Percentiles rank a stretch among this genome's conserved stretches.
Conservation (phyloP, 2,888 invertebrate genomes). For the Meloe dianella region DNA sequence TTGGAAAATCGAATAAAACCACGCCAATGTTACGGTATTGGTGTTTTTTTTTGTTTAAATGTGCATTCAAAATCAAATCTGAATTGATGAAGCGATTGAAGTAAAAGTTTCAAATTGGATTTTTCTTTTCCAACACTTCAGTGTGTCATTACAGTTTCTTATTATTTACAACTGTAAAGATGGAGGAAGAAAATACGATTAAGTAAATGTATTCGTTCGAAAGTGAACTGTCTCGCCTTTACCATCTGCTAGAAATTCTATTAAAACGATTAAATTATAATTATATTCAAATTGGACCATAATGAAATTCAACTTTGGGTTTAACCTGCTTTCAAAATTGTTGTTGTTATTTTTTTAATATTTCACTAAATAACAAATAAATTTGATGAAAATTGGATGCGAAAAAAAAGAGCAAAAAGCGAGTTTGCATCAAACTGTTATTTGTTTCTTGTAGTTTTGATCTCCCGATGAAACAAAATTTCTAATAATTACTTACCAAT, state of each 20-base stretch:
- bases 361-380: background rate
- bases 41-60: too few species aligned
- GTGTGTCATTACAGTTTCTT: background rate
- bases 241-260: conserved; percentile 44
- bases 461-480: background rate
- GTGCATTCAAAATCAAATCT: conserved; percentile 19
- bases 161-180: conserved; percentile 1
- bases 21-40: background rate
- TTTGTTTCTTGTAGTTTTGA: background rate
- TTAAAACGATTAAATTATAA: conserved; percentile 49
- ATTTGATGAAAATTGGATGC: background rate
- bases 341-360: conserved; percentile 19
- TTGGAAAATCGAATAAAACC: background rate
- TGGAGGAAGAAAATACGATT: background rate
- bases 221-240: conserved; percentile 40
- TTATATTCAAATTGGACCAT: conserved; percentile 41
- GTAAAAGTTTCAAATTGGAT: conserved; percentile 39
- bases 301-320: conserved; percentile 48
- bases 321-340: conserved; percentile 35
- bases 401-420: background rate
- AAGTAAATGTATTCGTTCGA: conserved; percentile 16
- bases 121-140: conserved; percentile 21
- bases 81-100: conserved; percentile 42
- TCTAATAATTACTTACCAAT: conserved; percentile 72
- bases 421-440: background rate